Evolutionary conservation across 2,797 vertebrate species (phyloP).

Genomic region (Brachyalestes nurse): DNA sequence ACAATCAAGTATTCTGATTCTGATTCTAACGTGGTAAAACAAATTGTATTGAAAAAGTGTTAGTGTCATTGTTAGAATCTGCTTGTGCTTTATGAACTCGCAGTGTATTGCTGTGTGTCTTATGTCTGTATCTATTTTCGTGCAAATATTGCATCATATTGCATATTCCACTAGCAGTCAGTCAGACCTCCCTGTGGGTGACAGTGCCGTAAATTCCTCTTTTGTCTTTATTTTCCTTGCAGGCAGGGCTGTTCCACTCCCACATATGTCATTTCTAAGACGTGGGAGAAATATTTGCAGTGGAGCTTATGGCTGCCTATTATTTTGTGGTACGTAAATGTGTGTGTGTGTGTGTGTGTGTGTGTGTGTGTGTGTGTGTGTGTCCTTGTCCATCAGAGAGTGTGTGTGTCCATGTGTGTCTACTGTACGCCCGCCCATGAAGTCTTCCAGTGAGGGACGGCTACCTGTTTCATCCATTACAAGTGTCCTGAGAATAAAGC

Average conservation of each 20-base stretch:
- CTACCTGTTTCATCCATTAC: conserved; percentile 81
- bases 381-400: conserved; percentile 54
- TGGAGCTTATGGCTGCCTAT: conserved; percentile 51
- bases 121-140: conserved; percentile 8
- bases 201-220: conserved; percentile 36
- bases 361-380: conserved; percentile 37
- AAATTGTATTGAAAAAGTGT: no score
- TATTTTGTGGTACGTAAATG: conserved; percentile 35
- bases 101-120: not conserved
- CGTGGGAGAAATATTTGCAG: conserved; percentile 53
- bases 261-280: conserved; percentile 50
- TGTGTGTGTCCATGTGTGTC: conserved; percentile 44
- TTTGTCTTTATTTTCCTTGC: conserved; percentile 43
- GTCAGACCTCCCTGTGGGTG: conserved; percentile 1
- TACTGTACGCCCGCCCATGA: conserved; percentile 50
- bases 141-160: not conserved
- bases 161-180: conserved; percentile 7
- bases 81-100: not conserved
- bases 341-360: conserved; percentile 35
- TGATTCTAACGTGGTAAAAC: no score
- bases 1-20: no score
- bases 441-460: conserved; percentile 71
- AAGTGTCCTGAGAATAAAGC: conserved; percentile 86
- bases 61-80: not conserved
- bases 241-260: conserved; percentile 52